Percentiles rank a stretch among this genome's conserved stretches.
phyloP scores from a whole-genome alignment of 2,797 vertebrate genomes.

The Pelochelys cantorii region DNA sequence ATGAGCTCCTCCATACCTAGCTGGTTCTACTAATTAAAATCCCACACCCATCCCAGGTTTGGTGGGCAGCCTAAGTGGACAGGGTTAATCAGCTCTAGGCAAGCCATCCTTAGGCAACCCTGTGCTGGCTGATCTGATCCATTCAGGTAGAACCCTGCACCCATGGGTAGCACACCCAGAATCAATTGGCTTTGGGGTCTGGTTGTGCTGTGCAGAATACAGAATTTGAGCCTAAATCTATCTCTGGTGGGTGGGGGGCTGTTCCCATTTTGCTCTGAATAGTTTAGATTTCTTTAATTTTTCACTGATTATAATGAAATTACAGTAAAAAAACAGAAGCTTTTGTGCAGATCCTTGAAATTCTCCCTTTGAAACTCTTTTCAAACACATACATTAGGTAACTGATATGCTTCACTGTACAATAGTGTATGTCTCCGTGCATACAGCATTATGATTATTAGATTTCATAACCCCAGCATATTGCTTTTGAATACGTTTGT shows the following conservation, averaged over 20 bases:
- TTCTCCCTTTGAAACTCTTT: slow-evolving; percentile 54
- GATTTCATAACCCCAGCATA: slow-evolving; percentile 43
- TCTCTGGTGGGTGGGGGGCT: not conserved
- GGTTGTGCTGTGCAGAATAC: not conserved
- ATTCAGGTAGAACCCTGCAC: not conserved
- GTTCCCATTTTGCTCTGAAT: not conserved
- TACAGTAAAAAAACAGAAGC: slow-evolving; percentile 49
- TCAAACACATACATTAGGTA: slow-evolving; percentile 67
- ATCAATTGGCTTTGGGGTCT: not conserved
- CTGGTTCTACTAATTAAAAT: not conserved
- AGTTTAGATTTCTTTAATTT: slow-evolving; percentile 26
- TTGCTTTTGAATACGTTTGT: not conserved
- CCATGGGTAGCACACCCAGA: not conserved
- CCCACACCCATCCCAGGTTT: not conserved
- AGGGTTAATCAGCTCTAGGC: not conserved
- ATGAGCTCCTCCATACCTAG: not conserved
- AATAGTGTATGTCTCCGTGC: slow-evolving; percentile 38
- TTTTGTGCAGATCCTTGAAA: slow-evolving; percentile 50
- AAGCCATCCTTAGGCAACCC: not conserved
- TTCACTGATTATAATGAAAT: slow-evolving; percentile 48
- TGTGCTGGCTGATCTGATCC: not conserved
- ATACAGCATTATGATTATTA: slow-evolving; percentile 52
- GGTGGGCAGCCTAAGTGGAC: not conserved
- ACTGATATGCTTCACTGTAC: slow-evolving; percentile 48
- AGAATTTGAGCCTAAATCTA: not conserved